These are phyloP conservation scores for Drosophila maculinotata DNA, from an alignment of 2,888 invertebrate genomes.

Conservation along the genomic window DNA sequence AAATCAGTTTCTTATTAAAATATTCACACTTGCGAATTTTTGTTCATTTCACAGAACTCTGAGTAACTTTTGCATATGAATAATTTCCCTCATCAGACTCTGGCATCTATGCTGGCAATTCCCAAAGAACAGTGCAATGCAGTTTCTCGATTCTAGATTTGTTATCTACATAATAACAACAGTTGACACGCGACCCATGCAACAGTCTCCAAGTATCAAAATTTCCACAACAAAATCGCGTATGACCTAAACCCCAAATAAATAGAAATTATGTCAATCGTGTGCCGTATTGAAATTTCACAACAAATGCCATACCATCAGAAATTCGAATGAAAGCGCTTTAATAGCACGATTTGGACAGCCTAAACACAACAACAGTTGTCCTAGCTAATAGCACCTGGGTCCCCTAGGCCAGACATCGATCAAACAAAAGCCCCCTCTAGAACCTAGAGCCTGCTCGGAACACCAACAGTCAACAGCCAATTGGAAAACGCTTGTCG, in stretches of 20 bases:
- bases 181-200: conserved; percentile 29
- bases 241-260: conserved; percentile 67
- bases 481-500: conserved; percentile 67
- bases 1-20: background rate
- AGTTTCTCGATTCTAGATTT: background rate
- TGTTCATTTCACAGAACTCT: background rate
- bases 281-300: conserved; percentile 57
- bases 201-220: conserved; percentile 32
- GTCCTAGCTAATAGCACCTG: conserved; percentile 39
- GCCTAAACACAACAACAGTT: conserved; percentile 39
- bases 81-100: background rate
- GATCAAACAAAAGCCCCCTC: conserved; percentile 66
- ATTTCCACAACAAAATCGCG: conserved; percentile 36
- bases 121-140: background rate
- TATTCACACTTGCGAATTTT: background rate
- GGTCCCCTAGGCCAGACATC: conserved; percentile 51
- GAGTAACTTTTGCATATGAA: background rate
- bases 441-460: no score
- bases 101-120: conserved; percentile 1
- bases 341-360: conserved; percentile 53
- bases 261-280: conserved; percentile 78
- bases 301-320: conserved; percentile 30
- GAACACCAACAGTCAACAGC: conserved; percentile 21
- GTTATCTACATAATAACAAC: background rate
- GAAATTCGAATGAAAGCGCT: conserved; percentile 31